Conservation (phyloP, 1,140 invertebrate species). For the Aphidius ervi region DNA sequence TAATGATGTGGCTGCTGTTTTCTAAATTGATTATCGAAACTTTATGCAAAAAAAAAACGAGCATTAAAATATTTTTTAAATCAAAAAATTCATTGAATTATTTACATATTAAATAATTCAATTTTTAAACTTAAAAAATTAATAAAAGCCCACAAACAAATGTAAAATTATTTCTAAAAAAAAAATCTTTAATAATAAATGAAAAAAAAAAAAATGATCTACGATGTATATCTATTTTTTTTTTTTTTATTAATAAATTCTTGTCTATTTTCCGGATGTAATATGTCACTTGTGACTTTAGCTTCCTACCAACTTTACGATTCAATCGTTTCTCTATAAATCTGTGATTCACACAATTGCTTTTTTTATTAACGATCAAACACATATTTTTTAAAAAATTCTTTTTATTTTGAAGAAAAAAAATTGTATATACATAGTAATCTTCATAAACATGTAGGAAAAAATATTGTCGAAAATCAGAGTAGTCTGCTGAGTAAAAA, state of each 20-base stretch:
- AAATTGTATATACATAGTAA: too few relatives aligned
- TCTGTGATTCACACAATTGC: constrained; percentile 13
- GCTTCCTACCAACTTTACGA: constrained; percentile 15
- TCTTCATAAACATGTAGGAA: too few relatives aligned
- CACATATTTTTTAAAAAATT: background rate
- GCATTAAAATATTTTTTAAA: background rate
- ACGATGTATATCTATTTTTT: too few relatives aligned
- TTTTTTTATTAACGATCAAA: too few relatives aligned
- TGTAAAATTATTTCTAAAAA: background rate
- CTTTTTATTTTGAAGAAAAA: background rate
- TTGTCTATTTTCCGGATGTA: constrained; percentile 8
- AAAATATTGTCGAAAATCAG: too few relatives aligned
- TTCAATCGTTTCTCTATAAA: constrained; percentile 15
- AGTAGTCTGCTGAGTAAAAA: too few relatives aligned
- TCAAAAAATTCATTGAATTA: background rate
- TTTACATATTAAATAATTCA: background rate
- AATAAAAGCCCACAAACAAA: background rate
- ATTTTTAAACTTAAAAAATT: background rate
- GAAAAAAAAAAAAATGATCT: too few relatives aligned
- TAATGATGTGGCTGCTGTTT: constrained; percentile 22
- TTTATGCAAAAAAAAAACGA: constrained; percentile 9
- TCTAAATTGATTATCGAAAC: constrained; percentile 19
- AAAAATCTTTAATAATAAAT: background rate
- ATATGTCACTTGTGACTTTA: constrained; percentile 16
- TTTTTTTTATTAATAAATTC: background rate